Percentiles rank a stretch among this genome's conserved stretches.
These are phyloP conservation scores for Cartodere bifasciata DNA, from an alignment of 2,888 invertebrate species.

Conservation along the genomic window DNA sequence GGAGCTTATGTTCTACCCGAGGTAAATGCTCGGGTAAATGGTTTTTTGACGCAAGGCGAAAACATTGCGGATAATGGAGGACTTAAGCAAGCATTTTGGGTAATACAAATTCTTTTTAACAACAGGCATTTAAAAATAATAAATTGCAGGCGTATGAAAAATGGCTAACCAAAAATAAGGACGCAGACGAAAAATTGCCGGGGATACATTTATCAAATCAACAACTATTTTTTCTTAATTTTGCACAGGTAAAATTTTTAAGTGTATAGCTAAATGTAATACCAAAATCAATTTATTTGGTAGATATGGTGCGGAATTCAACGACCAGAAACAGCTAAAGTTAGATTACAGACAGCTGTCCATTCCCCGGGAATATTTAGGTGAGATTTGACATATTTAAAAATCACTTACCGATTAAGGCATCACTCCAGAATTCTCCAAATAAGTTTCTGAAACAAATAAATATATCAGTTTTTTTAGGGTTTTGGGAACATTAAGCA, in stretches of 20 bases:
- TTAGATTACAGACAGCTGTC: constrained; percentile 69
- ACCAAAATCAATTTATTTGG: not conserved
- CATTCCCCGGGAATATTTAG: constrained; percentile 75
- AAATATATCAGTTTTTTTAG: constrained; percentile 19
- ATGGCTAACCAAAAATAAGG: constrained; percentile 54
- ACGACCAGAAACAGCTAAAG: constrained; percentile 67
- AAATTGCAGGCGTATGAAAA: constrained; percentile 60
- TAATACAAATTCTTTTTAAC: constrained; percentile 16
- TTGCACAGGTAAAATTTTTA: constrained; percentile 50
- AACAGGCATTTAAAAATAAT: constrained; percentile 20
- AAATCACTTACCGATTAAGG: not conserved
- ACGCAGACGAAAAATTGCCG: constrained; percentile 50
- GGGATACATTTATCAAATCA: constrained; percentile 62
- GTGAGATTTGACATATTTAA: constrained; percentile 23
- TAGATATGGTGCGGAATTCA: constrained; percentile 72
- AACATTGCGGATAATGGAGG: constrained; percentile 97
- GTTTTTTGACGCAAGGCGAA: constrained; percentile 73
- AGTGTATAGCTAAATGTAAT: not conserved
- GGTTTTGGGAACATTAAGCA: constrained; percentile 67
- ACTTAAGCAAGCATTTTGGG: constrained; percentile 74
- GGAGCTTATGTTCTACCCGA: constrained; percentile 70
- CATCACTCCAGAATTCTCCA: not conserved
- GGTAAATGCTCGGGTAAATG: constrained; percentile 62
- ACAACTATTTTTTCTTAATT: constrained; percentile 83
- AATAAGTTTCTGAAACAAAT: not conserved